Evolutionary conservation across 2,797 vertebrate genomes (phyloP).

Genomic region (Danionella dracula): DNA sequence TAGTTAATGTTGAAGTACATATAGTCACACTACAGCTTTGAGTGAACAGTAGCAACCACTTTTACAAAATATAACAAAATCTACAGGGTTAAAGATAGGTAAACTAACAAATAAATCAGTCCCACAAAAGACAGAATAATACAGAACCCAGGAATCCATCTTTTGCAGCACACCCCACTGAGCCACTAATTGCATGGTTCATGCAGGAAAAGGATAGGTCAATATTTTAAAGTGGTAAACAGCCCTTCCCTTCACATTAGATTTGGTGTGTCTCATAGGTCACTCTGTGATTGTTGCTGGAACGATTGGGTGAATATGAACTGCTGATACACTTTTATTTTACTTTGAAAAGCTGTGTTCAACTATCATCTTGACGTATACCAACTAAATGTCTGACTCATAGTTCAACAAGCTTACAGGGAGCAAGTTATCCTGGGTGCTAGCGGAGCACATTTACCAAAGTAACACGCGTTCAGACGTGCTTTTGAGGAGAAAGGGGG

Average conservation of each 20-base stretch:
- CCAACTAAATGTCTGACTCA: background rate
- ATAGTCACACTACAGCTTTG: no score
- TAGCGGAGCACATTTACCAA: background rate
- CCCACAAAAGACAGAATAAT: slow-evolving; percentile 29
- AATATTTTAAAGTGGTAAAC: slow-evolving; percentile 49
- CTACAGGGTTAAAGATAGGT: no score
- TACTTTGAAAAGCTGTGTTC: background rate
- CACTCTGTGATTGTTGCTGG: background rate
- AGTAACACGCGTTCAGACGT: background rate
- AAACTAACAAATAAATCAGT: no score
- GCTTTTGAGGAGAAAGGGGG: background rate
- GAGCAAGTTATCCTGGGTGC: background rate
- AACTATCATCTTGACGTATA: background rate
- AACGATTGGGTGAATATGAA: background rate
- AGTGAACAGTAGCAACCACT: no score
- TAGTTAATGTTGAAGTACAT: no score
- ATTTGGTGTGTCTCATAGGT: slow-evolving; percentile 17
- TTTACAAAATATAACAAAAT: no score
- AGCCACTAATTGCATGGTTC: slow-evolving; percentile 62
- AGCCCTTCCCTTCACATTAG: slow-evolving; percentile 29
- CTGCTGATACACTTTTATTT: background rate
- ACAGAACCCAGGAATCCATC: slow-evolving; percentile 23
- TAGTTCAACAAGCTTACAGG: background rate
- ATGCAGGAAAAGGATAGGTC: slow-evolving; percentile 56
- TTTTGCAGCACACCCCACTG: slow-evolving; percentile 54